Evolutionary conservation across 1,140 invertebrate genomes (phyloP).

Genomic region (Batillaria attramentaria): DNA sequence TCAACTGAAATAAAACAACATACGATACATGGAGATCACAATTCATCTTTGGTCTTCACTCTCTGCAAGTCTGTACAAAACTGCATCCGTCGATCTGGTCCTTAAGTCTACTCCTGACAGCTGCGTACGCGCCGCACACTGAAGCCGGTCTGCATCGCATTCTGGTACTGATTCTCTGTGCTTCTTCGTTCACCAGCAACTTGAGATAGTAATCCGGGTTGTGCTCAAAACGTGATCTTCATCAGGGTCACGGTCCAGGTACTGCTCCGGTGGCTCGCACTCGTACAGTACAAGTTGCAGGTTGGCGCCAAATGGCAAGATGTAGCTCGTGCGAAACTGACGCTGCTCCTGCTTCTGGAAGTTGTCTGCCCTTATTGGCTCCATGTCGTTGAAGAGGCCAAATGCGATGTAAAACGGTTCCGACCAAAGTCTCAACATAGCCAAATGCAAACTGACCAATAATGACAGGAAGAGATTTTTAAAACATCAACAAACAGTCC

Average conservation of each 20-base stretch:
- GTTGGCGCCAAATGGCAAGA: conserved; percentile 89
- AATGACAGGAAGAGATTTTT: too few species aligned
- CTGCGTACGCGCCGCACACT: too few species aligned
- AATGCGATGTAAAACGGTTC: conserved; percentile 85
- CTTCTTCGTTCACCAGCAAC: conserved; percentile 63
- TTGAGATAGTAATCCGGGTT: conserved; percentile 48
- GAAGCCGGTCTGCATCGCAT: conserved; percentile 52
- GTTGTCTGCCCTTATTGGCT: conserved; percentile 78
- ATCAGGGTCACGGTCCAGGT: conserved; percentile 31
- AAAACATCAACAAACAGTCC: too few species aligned
- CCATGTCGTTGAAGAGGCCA: conserved; percentile 81
- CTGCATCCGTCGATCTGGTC: conserved; percentile 56
- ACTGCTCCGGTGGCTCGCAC: conserved; percentile 53
- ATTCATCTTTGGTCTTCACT: conserved; percentile 35
- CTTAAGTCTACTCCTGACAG: conserved; percentile 48
- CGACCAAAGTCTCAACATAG: conserved; percentile 88
- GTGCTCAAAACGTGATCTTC: too few species aligned
- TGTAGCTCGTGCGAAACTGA: conserved; percentile 82
- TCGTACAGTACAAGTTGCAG: conserved; percentile 84
- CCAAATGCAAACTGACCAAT: conserved; percentile 85
- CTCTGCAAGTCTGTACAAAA: conserved; percentile 54
- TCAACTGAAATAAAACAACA: too few species aligned
- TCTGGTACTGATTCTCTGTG: conserved; percentile 55
- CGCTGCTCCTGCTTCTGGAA: conserved; percentile 75
- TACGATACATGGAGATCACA: conserved; percentile 20